These are phyloP conservation scores for Parnassius mnemosyne DNA, from an alignment of 2,888 invertebrate species.

Conservation along the genomic window DNA sequence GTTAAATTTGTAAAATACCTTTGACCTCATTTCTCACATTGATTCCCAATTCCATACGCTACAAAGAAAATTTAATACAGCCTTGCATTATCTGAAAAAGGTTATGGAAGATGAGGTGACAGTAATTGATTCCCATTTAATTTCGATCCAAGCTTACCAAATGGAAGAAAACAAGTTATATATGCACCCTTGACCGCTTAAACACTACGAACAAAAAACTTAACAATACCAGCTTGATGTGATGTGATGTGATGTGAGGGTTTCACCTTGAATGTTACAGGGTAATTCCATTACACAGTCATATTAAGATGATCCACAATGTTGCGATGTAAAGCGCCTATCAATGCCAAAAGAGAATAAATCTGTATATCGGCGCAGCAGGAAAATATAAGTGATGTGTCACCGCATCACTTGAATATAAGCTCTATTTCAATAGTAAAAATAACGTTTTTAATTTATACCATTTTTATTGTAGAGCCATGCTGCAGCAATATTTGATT, in stretches of 20 bases:
- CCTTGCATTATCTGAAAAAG: neutral
- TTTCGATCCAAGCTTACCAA: neutral
- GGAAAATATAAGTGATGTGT: no score
- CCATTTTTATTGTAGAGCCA: no score
- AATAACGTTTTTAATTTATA: no score
- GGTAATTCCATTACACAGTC: neutral
- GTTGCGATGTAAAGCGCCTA: neutral
- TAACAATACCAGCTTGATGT: slow-evolving; percentile 12
- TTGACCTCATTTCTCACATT: no score
- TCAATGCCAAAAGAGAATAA: no score
- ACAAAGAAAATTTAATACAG: neutral
- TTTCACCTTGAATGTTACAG: slow-evolving; percentile 8
- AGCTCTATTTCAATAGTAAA: no score
- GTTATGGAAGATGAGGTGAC: neutral
- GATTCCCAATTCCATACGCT: no score
- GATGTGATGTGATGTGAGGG: neutral
- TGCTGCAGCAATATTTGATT: no score
- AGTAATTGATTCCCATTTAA: slow-evolving; percentile 2
- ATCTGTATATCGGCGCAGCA: no score
- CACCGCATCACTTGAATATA: no score
- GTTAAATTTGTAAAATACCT: no score
- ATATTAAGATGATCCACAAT: neutral
- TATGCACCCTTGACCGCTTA: slow-evolving; percentile 8
- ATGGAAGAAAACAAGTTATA: slow-evolving; percentile 8
- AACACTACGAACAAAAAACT: slow-evolving; percentile 1